phyloP scores from a whole-genome alignment of 2,113 vertebrate species.

The Rhegmatorhina hoffmannsi region DNA sequence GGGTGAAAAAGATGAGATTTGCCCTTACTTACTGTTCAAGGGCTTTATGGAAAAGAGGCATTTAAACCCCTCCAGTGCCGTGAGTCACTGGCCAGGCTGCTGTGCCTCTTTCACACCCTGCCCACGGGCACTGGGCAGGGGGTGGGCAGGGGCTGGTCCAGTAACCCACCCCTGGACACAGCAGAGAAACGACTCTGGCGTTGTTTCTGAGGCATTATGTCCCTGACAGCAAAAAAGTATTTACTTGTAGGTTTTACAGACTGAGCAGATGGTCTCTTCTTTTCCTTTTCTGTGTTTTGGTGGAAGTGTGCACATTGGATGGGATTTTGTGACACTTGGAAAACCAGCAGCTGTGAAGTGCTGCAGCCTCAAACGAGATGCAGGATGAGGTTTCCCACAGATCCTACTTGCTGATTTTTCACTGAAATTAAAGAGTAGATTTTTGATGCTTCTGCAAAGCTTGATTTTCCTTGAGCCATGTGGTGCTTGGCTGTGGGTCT shows the following conservation, averaged over 20 bases:
- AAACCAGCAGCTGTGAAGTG: conserved; percentile 31
- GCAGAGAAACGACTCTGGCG: not conserved
- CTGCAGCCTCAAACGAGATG: conserved; percentile 37
- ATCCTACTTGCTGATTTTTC: conserved; percentile 19
- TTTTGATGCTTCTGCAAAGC: conserved; percentile 1
- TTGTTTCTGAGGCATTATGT: not conserved
- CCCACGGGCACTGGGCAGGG: not conserved
- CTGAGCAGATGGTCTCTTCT: conserved; percentile 23
- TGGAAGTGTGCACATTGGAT: conserved; percentile 22
- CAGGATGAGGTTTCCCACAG: conserved; percentile 32
- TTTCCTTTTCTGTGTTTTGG: conserved; percentile 19
- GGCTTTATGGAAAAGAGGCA: not conserved
- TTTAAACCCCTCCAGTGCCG: not conserved
- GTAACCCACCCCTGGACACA: not conserved
- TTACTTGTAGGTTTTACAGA: conserved; percentile 35
- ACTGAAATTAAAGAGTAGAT: not conserved
- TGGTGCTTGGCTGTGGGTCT: conserved; percentile 1
- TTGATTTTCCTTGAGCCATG: not conserved
- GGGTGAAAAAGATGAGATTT: not conserved
- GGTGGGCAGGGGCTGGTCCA: not conserved
- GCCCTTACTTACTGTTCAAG: not conserved
- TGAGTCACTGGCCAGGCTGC: not conserved
- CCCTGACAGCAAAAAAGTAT: not conserved
- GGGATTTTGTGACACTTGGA: conserved; percentile 45
- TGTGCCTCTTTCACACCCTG: not conserved